phyloP scores from a whole-genome alignment of 2,113 vertebrate genomes.

The Caloenas nicobarica region DNA sequence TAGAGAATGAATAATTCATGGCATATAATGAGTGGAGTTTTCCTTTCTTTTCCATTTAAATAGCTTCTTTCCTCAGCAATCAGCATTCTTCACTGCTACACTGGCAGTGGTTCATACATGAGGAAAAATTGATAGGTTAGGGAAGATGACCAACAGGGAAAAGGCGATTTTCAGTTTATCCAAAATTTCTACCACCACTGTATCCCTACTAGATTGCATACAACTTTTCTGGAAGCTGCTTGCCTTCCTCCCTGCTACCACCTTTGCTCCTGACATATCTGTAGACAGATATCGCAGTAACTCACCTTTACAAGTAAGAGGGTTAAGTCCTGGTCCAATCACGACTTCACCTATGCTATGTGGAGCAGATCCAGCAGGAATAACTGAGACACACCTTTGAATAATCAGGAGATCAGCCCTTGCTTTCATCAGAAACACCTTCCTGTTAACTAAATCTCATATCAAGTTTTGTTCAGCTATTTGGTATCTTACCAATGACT shows the following conservation, averaged over 20 bases:
- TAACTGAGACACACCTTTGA: neutral
- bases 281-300: fast-evolving
- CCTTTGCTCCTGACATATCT: neutral
- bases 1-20: neutral
- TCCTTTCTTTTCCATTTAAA: neutral
- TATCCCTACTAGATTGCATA: neutral
- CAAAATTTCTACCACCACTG: neutral
- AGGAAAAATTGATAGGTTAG: neutral
- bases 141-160: neutral
- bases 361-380: neutral
- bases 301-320: neutral
- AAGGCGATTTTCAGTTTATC: neutral
- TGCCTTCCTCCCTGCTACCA: neutral
- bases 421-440: neutral
- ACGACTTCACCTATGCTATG: neutral
- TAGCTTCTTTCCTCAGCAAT: neutral
- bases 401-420: neutral
- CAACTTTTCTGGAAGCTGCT: neutral
- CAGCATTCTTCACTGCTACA: neutral
- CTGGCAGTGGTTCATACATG: neutral
- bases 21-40: neutral
- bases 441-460: neutral
- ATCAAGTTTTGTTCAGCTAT: neutral
- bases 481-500: neutral
- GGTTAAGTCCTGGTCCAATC: neutral